A percentile compares a stretch with the other conserved stretches of the same genome.
Evolutionary conservation across 2,888 invertebrate species (phyloP).

Genomic region (Selenia dentaria): DNA sequence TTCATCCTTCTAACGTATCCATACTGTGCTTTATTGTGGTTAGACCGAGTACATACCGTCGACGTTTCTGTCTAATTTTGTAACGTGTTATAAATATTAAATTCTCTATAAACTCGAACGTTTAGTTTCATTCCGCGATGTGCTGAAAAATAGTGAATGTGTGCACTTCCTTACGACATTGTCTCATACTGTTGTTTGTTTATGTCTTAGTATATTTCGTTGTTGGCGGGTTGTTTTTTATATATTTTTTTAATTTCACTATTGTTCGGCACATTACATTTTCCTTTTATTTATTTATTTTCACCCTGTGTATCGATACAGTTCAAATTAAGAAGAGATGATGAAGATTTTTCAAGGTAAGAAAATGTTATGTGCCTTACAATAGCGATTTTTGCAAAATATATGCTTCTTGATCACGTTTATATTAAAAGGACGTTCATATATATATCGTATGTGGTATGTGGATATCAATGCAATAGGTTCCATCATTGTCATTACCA

Average conservation of each 20-base stretch:
- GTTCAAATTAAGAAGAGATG: constrained; percentile 28
- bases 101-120: constrained; percentile 52
- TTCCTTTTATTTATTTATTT: constrained; percentile 40
- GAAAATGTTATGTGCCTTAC: constrained; percentile 80
- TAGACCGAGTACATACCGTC: constrained; percentile 12
- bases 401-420: not conserved
- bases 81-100: constrained; percentile 66
- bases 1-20: constrained; percentile 1
- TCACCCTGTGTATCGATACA: constrained; percentile 19
- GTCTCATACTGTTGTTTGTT: constrained; percentile 38
- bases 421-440: not conserved
- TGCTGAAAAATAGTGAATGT: constrained; percentile 85
- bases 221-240: constrained; percentile 42
- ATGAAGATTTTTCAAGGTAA: constrained; percentile 62
- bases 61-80: constrained; percentile 24
- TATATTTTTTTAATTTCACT: constrained; percentile 86
- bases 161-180: constrained; percentile 78
- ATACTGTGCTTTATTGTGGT: constrained; percentile 4
- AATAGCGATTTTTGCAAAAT: constrained; percentile 50
- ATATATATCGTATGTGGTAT: no score
- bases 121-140: constrained; percentile 60
- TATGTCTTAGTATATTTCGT: constrained; percentile 44
- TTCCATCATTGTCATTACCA: no score
- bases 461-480: no score
- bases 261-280: constrained; percentile 91